Base-by-base conservation (phyloP, 2,797 vertebrate genomes). In the Enteromius viviparus region DNA sequence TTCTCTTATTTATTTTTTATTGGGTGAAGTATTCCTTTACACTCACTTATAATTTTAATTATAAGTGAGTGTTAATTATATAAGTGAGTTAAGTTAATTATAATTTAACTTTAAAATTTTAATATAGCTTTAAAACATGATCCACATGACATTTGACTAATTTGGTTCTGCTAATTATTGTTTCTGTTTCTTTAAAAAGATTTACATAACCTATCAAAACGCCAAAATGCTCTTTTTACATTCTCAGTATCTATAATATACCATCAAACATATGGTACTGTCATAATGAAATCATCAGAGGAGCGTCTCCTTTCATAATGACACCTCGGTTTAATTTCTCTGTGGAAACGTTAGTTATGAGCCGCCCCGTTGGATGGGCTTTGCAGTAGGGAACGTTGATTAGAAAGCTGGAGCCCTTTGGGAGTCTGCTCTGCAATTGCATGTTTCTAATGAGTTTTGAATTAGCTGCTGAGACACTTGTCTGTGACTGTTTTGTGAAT, bases 361-460 rank as follows among this genome's bases (percentile, higher is more conserved):
- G 74, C 64, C 23, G 58, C 70, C 72, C 71, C 17, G 81, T 47
- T 76, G 72, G 72, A 83, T 83, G 81, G 60, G 64, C 26, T 83
- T 77, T 77, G 81, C 64, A 69, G 81, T 34, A 10, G 81, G 81
- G 75, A 83, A 34, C 42, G 75, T 83, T 83, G 81, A 83, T 83
- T 83, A 83, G 74, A 69, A 70, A 77, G 53, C 65, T 23, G 19
- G n/a, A 49, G 70, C 65, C 81, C 74, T 70, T 70, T 47, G 75
- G 81, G 81, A 83, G 49, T 69, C 49, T 2, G 49, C 74, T 69
- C 72, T 47, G 74, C 72, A 76, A 69, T 68, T 70, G 75, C 74
- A 37, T 70, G 75, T 77, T 83, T 70, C 75, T 83, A 83, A 83
- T 83, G 74, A 77, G 81, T 83, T 83, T 83, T 83, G 75, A 83